Conservation (phyloP, 2,113 vertebrate genomes). For the Callithrix jacchus region DNA sequence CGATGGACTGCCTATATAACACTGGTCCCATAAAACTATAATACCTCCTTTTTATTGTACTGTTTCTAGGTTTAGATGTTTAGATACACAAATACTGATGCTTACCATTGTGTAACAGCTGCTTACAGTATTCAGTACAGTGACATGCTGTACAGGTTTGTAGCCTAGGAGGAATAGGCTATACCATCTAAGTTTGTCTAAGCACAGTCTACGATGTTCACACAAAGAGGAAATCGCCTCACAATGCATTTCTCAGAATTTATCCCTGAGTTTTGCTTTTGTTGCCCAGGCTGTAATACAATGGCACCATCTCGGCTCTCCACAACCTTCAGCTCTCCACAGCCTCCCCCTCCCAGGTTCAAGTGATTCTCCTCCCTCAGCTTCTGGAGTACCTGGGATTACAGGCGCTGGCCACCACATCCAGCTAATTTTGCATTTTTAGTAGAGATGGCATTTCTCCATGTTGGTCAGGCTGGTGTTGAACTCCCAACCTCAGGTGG, state of each 20-base stretch:
- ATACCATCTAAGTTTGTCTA: not conserved
- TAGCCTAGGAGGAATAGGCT: not conserved
- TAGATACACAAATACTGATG: not conserved
- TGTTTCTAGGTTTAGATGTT: not conserved
- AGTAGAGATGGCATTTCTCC: no score
- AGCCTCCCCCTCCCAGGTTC: no score
- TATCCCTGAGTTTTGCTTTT: not conserved
- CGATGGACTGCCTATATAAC: not conserved
- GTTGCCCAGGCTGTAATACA: no score
- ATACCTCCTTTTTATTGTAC: not conserved
- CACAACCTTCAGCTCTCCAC: no score
- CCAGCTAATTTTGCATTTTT: no score
- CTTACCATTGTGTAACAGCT: not conserved
- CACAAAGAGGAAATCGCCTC: not conserved
- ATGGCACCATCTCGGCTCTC: no score
- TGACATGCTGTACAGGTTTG: not conserved
- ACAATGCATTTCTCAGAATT: not conserved
- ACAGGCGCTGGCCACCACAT: no score
- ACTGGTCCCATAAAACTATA: not conserved
- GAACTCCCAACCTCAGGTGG: no score
- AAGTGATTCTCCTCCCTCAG: no score
- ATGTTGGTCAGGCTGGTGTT: no score
- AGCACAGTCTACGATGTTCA: not conserved
- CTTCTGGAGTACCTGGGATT: no score
- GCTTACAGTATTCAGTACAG: not conserved